Base-by-base conservation (phyloP, 92 coral and sea anemone species). In the Isaurus tuberculatus region DNA sequence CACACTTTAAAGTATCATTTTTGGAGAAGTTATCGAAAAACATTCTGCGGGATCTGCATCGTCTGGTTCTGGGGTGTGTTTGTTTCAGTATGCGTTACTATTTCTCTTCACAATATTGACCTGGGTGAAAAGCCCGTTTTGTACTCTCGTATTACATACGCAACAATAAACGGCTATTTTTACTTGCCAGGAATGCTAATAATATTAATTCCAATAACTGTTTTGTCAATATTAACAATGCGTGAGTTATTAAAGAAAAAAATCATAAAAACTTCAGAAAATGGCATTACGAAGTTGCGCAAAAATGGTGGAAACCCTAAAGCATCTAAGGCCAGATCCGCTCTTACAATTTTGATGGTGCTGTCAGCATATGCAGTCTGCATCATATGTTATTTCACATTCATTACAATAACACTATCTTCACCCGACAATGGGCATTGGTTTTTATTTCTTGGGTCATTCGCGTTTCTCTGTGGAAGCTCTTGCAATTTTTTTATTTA, bases 301-400 rank as follows among this genome's bases (percentile, higher is more conserved):
- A n/a, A 20, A 20, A 49, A 49, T 1, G 19, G 66, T 19, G 23
- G 2, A 19, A n/a, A 2, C 2, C 29, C 27, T 3, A 5, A 8
- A 60, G 25, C n/a, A n/a, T n/a, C n/a, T n/a, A n/a, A n/a, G n/a
- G n/a, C n/a, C 4, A 64, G 70, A 64, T 64, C 70, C 1, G 70
- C 70, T 25, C 10, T 7, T 25, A 64, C 70, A 27, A 64, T 11
- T 26, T 25, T 64, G 36, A 26, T 64, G 23, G 70, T 64, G 1
- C 33, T 64, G 23, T 26, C 28, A 9, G 70, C 70, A 64, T 64
- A 64, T 17, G 33, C 15, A 8, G 33, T 25, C 0, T 26, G 70
- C 17, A 8, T 6, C 34, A 6, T 64, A 26, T 64, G 37, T 64
- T 33, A 36, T 3, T 14, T 19, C 23, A 10, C 10, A 28, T 8